These are phyloP conservation scores for Tipula helvola DNA, from an alignment of 2,888 invertebrate species.

Conservation along the genomic window DNA sequence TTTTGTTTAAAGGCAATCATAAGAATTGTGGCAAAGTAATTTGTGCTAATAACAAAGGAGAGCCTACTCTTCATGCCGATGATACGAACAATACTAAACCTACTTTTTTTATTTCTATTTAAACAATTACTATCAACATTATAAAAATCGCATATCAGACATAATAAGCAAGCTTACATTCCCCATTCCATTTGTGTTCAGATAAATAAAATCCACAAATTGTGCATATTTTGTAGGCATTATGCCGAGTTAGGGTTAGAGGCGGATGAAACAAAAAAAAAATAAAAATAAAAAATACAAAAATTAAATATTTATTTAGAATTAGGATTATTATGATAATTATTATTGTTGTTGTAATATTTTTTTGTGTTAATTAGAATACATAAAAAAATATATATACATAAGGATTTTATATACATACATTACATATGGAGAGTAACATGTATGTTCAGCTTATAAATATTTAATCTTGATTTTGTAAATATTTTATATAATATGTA, in stretches of 20 bases:
- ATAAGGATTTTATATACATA: neutral
- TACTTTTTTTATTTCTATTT: too few relatives aligned
- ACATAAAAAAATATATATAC: neutral
- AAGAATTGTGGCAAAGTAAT: too few relatives aligned
- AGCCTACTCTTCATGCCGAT: too few relatives aligned
- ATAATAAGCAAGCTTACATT: too few relatives aligned
- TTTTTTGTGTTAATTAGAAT: neutral
- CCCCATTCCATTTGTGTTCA: too few relatives aligned
- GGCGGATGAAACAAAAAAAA: neutral
- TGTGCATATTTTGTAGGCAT: neutral
- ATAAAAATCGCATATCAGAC: too few relatives aligned
- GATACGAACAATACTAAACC: too few relatives aligned
- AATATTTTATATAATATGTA: neutral
- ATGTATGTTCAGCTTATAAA: neutral
- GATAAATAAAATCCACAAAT: too few relatives aligned
- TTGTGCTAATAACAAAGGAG: too few relatives aligned
- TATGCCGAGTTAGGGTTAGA: neutral
- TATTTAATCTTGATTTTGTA: neutral
- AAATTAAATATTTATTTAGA: neutral
- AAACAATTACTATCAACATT: too few relatives aligned
- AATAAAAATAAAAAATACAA: neutral
- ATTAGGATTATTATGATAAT: neutral
- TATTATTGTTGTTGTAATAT: neutral
- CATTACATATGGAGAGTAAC: neutral
- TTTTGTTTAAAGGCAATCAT: too few relatives aligned